These are phyloP conservation scores for Brachynemurus nebulosus DNA, from an alignment of 2,888 invertebrate genomes.

Conservation along the genomic window DNA sequence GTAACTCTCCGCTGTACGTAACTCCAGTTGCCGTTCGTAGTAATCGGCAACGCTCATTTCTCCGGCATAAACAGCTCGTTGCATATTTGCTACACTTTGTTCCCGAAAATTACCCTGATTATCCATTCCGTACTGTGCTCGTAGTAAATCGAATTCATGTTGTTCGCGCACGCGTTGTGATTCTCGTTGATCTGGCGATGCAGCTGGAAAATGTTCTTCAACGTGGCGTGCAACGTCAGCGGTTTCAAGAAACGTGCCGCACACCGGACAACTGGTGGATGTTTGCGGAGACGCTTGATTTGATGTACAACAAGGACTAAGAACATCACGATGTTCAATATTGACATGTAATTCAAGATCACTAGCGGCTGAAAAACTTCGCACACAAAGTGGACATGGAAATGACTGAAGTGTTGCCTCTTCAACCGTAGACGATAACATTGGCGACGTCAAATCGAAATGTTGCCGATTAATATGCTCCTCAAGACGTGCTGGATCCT, in stretches of 20 bases:
- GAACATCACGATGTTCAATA: conserved; percentile 68
- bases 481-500: conserved; percentile 57
- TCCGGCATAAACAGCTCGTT: conserved; percentile 71
- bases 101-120: conserved; percentile 69
- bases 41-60: conserved; percentile 76
- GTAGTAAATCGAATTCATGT: conserved; percentile 63
- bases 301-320: conserved; percentile 63
- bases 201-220: conserved; percentile 63
- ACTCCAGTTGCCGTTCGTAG: conserved; percentile 65
- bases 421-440: conserved; percentile 28
- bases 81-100: conserved; percentile 65
- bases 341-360: conserved; percentile 77
- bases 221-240: conserved; percentile 70
- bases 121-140: conserved; percentile 82
- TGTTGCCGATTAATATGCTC: conserved; percentile 76
- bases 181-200: conserved; percentile 41
- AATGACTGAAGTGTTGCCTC: conserved; percentile 32
- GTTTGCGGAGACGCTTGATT: conserved; percentile 28
- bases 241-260: conserved; percentile 34
- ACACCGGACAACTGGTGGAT: conserved; percentile 30
- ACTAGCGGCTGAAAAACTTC: conserved; percentile 54
- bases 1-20: conserved; percentile 58
- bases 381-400: conserved; percentile 67
- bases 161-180: conserved; percentile 61
- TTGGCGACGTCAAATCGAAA: conserved; percentile 68